Conservation (phyloP, 2,113 vertebrate species). For the Alouatta palliata region DNA sequence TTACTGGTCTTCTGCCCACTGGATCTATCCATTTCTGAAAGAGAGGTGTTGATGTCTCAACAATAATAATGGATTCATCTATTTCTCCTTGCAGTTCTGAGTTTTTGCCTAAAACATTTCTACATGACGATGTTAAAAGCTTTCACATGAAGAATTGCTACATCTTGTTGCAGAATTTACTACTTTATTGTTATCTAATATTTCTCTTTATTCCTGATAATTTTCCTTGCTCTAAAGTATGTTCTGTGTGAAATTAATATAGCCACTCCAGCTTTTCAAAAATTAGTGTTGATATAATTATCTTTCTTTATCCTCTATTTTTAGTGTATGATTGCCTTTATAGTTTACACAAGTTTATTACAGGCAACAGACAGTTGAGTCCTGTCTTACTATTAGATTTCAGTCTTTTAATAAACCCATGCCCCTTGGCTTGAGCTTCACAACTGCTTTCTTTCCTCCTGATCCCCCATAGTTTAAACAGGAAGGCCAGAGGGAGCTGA, state of each 20-base stretch:
- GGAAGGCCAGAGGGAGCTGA: background rate
- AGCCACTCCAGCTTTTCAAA: background rate
- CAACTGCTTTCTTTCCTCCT: background rate
- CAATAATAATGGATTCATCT: background rate
- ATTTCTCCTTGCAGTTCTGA: background rate
- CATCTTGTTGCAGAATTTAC: background rate
- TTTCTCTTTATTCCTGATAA: background rate
- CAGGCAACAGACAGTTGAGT: background rate
- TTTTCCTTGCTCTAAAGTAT: background rate
- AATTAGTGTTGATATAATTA: background rate
- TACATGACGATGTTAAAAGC: background rate
- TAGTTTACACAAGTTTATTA: background rate
- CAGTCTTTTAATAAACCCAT: background rate
- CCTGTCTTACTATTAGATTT: background rate
- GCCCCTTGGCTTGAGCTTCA: background rate
- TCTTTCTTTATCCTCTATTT: background rate
- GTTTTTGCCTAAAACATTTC: background rate
- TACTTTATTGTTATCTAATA: background rate
- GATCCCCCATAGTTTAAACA: background rate
- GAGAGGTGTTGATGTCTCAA: background rate
- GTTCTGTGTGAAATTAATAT: background rate
- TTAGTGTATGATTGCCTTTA: background rate
- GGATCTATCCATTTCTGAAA: background rate
- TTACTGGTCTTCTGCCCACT: background rate
- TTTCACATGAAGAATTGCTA: background rate